These are phyloP conservation scores for Corydoras maculifer DNA, from an alignment of 2,113 vertebrate species.

Conservation along the genomic window DNA sequence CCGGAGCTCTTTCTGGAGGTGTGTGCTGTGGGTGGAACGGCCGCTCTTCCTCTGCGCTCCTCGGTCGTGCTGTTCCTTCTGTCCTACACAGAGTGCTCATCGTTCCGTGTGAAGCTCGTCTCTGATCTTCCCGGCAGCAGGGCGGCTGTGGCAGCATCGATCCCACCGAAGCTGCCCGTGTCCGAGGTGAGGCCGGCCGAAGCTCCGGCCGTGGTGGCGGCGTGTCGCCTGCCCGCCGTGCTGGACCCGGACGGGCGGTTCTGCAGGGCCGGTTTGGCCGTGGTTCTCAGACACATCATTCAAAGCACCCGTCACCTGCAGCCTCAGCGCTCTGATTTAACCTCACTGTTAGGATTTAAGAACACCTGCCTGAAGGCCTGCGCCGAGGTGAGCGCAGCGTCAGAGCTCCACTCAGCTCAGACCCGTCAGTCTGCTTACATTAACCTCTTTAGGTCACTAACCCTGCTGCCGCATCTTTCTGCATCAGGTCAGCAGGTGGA, in stretches of 20 bases:
- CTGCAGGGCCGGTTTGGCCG: conserved; percentile 88
- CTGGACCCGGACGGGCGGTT: conserved; percentile 67
- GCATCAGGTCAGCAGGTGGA: conserved; percentile 91
- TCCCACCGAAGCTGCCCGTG: conserved; percentile 54
- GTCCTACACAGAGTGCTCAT: conserved; percentile 83
- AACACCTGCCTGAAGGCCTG: conserved; percentile 97
- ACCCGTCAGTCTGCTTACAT: too few relatives aligned
- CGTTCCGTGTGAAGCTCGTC: conserved; percentile 78
- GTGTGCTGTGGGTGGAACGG: conserved; percentile 55
- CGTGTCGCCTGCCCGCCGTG: conserved; percentile 78
- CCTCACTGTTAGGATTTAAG: conserved; percentile 89
- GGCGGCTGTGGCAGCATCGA: conserved; percentile 43
- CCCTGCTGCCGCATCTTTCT: conserved; percentile 13
- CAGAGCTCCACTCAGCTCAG: too few relatives aligned
- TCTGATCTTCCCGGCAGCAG: conserved; percentile 35
- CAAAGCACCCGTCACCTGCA: conserved; percentile 67
- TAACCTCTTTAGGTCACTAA: too few relatives aligned
- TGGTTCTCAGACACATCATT: conserved; percentile 84
- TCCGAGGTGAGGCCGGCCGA: conserved; percentile 57
- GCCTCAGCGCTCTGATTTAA: conserved; percentile 69
- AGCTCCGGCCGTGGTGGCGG: conserved; percentile 73
- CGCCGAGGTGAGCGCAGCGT: conserved; percentile 74
- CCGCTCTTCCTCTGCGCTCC: conserved; percentile 78
- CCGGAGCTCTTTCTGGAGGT: conserved; percentile 77
- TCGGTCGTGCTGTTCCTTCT: conserved; percentile 83